phyloP scores from a whole-genome alignment of 2,113 vertebrate genomes.

The Otus sunia region DNA sequence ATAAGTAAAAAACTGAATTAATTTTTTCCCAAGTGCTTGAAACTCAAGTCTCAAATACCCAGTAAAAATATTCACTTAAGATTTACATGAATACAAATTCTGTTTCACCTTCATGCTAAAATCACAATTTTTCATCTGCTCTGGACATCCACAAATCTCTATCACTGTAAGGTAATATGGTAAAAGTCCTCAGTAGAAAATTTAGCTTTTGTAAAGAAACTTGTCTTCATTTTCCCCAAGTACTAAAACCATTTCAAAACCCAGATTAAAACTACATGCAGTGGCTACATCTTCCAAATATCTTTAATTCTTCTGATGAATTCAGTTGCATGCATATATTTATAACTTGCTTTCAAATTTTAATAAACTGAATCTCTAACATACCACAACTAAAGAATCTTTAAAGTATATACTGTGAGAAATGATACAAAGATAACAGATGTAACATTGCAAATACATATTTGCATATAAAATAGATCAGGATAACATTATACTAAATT shows the following conservation, averaged over 20 bases:
- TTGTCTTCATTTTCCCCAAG: not conserved
- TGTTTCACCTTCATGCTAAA: not conserved
- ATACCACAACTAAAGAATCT: constrained; percentile 9
- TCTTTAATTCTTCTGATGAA: not conserved
- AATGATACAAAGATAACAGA: constrained; percentile 9
- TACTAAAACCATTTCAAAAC: not conserved
- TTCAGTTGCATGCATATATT: not conserved
- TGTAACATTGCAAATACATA: not conserved
- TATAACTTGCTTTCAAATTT: not conserved
- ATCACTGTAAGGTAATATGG: not conserved
- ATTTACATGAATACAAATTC: not conserved
- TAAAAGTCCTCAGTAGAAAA: not conserved
- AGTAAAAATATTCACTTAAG: not conserved
- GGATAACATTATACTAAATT: not conserved
- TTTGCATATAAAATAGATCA: constrained; percentile 40
- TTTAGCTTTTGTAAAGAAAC: not conserved
- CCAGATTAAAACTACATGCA: not conserved
- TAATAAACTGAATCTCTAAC: not conserved
- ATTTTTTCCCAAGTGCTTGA: not conserved
- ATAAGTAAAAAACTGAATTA: not conserved
- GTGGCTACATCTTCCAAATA: not conserved
- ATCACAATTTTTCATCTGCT: not conserved
- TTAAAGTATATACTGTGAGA: constrained; percentile 32
- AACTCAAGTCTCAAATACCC: not conserved
- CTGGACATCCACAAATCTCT: not conserved